These are phyloP conservation scores for Ancistrus triradiatus DNA, from an alignment of 2,113 vertebrate genomes.

Conservation along the genomic window DNA sequence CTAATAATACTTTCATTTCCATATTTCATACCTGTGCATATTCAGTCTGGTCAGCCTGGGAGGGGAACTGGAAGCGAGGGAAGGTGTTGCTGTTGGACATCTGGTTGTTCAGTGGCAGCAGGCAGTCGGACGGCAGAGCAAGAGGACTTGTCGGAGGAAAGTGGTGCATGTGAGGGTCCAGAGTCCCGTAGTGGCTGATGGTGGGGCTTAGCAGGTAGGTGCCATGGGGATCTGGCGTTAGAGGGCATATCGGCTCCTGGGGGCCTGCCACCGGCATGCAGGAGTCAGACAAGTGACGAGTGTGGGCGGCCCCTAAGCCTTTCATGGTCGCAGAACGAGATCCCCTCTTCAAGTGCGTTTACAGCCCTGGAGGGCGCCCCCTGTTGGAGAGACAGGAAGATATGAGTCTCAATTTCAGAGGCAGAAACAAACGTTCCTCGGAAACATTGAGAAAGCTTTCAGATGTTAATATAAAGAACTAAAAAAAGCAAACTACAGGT, in stretches of 20 bases:
- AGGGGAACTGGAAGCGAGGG: constrained; percentile 93
- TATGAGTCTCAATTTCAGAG: too few relatives aligned
- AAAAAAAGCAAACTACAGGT: too few relatives aligned
- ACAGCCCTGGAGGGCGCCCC: constrained; percentile 49
- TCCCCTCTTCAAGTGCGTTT: constrained; percentile 49
- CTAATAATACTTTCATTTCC: too few relatives aligned
- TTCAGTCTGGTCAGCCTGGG: constrained; percentile 87
- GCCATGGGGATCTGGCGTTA: constrained; percentile 76
- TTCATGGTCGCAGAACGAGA: constrained; percentile 82
- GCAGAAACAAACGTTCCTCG: too few relatives aligned
- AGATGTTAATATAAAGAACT: too few relatives aligned
- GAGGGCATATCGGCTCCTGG: constrained; percentile 77
- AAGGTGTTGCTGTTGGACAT: constrained; percentile 94
- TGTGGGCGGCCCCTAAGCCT: constrained; percentile 85
- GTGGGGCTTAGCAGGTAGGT: constrained; percentile 86
- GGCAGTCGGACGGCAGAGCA: constrained; percentile 78
- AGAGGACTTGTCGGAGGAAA: constrained; percentile 56
- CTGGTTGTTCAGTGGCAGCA: constrained; percentile 91
- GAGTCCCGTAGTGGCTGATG: constrained; percentile 84
- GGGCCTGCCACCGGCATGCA: constrained; percentile 73
- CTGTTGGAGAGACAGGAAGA: constrained; percentile 50
- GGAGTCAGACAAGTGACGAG: constrained; percentile 89
- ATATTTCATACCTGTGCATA: constrained; percentile 67
- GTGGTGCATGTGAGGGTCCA: constrained; percentile 77
- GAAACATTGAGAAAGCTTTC: too few relatives aligned